Base-by-base conservation (phyloP, 2,113 vertebrate genomes). In the Prunella fulvescens region DNA sequence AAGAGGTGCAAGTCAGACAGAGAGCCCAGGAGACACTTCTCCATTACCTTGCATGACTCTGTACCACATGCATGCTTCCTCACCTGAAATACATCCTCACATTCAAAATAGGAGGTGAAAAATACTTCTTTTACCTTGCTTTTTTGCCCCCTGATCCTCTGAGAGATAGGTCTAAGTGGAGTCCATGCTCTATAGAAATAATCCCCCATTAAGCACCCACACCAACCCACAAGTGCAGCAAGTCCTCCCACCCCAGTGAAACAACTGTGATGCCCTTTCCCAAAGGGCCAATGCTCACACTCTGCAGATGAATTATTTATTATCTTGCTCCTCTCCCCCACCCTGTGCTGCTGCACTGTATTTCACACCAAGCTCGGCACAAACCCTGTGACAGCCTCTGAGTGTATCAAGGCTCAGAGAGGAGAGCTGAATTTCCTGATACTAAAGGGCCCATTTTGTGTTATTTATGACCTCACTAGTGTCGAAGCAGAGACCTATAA, bases 401-500 rank as follows among this genome's bases (percentile, higher is more conserved):
- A 47, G 74, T 33, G 66, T 40, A 78, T 96, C 86, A 96, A 92
- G 91, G 96, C 93, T 97, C 96, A 97, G 96, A 96, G 96, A 95
- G 86, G 93, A 97, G 91, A 2, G 12, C 96, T 97, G 98, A 97
- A 97, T 97, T 98, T 97, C 97, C 96, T 97, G 96, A 97, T 97
- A 97, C 97, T 97, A 96, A 97, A 97, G 96, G 97, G 92, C 92
- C 96, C 93, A 98, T 98, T 98, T 98, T 66, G 47, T 53, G 83
- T 98, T 98, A 98, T 98, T 98, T 98, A 98, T 97, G 91, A 53
- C 92, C 92, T 95, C 87, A 94, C 96, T 97, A 96, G 97, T 69
- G 69, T 97, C 51, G 57, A 95, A 97, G 93, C 78, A 22, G 96
- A 97, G 95, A 96, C 93, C 97, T 92, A 98, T 98, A 98, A 98